Evolutionary conservation across 2,113 vertebrate species (phyloP), one percentile per base, ranked within the genome.

Genomic region (Alouatta palliata): DNA sequence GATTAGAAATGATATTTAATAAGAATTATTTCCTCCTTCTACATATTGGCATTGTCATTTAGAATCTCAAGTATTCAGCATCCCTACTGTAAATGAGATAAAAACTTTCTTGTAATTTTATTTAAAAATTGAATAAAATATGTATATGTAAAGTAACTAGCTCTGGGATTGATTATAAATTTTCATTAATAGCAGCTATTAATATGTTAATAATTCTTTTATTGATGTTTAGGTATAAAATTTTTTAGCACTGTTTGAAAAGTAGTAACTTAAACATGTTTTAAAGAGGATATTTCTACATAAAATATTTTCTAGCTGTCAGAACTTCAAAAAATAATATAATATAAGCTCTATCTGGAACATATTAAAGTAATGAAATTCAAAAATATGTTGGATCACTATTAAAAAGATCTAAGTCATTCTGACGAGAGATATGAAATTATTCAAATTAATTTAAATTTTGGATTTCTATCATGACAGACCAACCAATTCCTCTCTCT

Each of bases 371-470:
- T 84, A 66, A 37, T 89, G 45, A 87, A 73, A 83, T 87, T 91
- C 1, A 73, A 96, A 94, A 92, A 45, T 56, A 25, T 35, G 17
- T 27, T 87, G 40, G 1, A 9, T 32, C 6, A 30, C 9, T 81
- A n/a, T 32, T 83, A 83, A 94, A 83, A 68, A 71, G 7, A 49
- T 30, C 2, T 77, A 68, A 80, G 40, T 3, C 37, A 43, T 95
- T 92, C 21, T 12, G 6, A 71, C 64, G 27, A 82, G 16, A 93
- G 11, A 64, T 70, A 56, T 14, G 8, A 13, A 92, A 95, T 75
- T 85, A 58, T 80, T 83, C 27, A 89, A 25, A 71, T 80, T 56
- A 79, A 84, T 88, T 93, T 91, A 68, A 5, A 64, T 82, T 91
- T 88, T 13, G 3, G 0, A 30, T 75, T 96, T 94, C 23, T 76